Evolutionary conservation across 1,140 invertebrate genomes (phyloP), one percentile per base, ranked within the genome.

Genomic region (Euschistus heros): DNA sequence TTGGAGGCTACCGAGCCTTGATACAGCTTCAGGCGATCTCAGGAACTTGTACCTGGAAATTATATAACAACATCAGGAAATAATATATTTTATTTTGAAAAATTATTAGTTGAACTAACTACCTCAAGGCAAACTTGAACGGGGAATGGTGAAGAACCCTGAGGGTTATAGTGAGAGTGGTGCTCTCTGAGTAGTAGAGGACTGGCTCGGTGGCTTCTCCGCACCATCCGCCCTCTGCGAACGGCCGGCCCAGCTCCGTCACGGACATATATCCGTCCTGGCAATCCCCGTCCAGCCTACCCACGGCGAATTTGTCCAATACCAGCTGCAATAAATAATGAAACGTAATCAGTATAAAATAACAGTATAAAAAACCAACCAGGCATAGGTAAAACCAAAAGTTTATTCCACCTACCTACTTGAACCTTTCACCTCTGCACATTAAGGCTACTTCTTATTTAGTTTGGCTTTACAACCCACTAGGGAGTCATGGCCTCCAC

Each of bases 201-300:
- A 88, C 86, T 33, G 83, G 82, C 54, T 83, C 84, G 3, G 84
- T 82, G 15, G 86, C 84, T 26, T 81, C 78, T 24, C 88, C 89
- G 71, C 89, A 92, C 88, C 88, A 92, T 3, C 85, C 89, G 59
- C 89, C 88, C 59, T 88, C 86, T 6, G 87, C 89, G 74, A 89
- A 90, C 20, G 88, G 87, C 57, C 86, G 80, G 22, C 87, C 87
- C 65, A 91, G 77, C 77, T 91, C 89, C 57, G 86, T 85, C 50
- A 91, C 76, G 75, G 90, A 86, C 82, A 91, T 86, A 75, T 87
- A 88, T n/a, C 89, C 88, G 71, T 90, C 87, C 0, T 87, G 87
- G 73, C 88, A 90, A 54, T 81, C 75, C 37, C 73, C 69, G 10
- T 88, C 86, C 71, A 88, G 85, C 52, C 86, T 79, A 0, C 89